A percentile compares a stretch with the other conserved stretches of the same genome.
Conservation (phyloP, 2,797 vertebrate species). For the Paramormyrops hopkinsi region DNA sequence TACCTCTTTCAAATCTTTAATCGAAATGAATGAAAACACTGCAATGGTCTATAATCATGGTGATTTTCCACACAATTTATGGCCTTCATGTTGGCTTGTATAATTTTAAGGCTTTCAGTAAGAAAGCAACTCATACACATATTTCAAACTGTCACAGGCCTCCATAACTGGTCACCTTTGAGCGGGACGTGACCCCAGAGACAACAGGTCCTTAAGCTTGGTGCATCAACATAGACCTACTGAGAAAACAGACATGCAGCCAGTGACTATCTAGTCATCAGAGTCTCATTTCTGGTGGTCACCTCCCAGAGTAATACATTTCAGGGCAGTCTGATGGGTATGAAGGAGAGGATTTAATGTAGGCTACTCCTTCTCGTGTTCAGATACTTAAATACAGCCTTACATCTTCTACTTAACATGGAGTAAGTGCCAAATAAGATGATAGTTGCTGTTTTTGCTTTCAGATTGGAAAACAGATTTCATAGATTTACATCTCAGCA, state of each 20-base stretch:
- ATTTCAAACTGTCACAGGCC: background rate
- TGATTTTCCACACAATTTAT: background rate
- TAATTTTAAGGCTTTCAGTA: background rate
- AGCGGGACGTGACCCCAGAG: constrained; percentile 17
- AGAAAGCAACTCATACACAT: background rate
- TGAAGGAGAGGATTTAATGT: background rate
- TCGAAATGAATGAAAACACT: background rate
- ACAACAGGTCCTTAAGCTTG: constrained; percentile 22
- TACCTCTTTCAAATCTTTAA: background rate
- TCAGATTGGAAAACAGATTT: background rate
- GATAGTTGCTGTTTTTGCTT: background rate
- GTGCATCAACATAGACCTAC: constrained; percentile 13
- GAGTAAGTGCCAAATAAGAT: background rate
- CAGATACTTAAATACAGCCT: background rate
- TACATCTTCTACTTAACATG: background rate
- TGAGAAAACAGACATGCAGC: constrained; percentile 18
- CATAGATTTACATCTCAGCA: background rate
- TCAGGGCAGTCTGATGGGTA: background rate
- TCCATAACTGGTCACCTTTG: background rate
- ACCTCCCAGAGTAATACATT: background rate
- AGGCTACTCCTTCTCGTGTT: background rate
- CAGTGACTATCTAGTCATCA: background rate
- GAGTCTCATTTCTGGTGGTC: background rate
- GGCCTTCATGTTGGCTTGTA: background rate
- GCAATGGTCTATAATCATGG: background rate